Conservation (phyloP, 2,888 invertebrate genomes). For the Orthosia cruda region DNA sequence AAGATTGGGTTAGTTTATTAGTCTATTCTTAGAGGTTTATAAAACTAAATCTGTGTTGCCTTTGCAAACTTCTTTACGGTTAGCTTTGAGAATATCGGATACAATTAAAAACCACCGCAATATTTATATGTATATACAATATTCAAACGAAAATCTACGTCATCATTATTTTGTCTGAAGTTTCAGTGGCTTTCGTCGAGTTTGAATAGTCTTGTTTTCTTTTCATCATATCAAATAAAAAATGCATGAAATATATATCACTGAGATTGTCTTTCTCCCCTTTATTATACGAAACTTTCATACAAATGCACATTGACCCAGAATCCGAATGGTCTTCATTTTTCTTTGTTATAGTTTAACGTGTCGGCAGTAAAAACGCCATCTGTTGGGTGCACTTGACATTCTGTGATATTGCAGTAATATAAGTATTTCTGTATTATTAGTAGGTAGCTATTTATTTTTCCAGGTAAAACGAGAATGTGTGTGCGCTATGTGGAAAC, state of each 20-base stretch:
- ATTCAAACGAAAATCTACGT: too few species aligned
- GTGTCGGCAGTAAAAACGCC: conserved; percentile 39
- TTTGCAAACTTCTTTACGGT: too few species aligned
- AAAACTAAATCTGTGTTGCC: background rate
- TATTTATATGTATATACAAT: too few species aligned
- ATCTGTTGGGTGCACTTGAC: conserved; percentile 33
- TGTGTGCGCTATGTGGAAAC: too few species aligned
- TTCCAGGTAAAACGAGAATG: too few species aligned
- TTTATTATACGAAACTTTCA: conserved; percentile 1
- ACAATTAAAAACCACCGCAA: too few species aligned
- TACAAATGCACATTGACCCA: conserved; percentile 41
- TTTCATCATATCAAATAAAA: background rate
- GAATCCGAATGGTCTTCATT: conserved; percentile 31
- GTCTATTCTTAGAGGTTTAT: background rate
- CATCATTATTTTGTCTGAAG: background rate
- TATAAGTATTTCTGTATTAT: conserved; percentile 20
- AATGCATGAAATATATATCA: too few species aligned
- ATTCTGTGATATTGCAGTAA: conserved; percentile 40
- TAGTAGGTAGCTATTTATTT: background rate
- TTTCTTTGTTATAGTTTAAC: conserved; percentile 30
- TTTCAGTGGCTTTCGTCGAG: too few species aligned
- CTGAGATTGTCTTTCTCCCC: background rate
- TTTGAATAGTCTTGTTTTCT: background rate
- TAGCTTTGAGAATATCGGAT: too few species aligned
- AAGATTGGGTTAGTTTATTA: background rate